Conservation (phyloP, 2,797 vertebrate genomes). For the Acipenser oxyrinchus region DNA sequence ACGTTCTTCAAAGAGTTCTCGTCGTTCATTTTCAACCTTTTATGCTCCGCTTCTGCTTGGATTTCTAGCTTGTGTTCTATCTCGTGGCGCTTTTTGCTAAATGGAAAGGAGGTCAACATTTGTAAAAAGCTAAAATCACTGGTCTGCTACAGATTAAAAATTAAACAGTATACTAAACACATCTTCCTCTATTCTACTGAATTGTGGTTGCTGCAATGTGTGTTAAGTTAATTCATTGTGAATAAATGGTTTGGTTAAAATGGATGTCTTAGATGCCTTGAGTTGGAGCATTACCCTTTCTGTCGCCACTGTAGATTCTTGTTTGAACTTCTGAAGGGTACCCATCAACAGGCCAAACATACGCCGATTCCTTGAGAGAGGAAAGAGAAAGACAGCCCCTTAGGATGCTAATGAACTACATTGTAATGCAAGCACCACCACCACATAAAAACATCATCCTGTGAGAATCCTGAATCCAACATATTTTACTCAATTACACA, state of each 20-base stretch:
- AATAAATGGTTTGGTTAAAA: too few species aligned
- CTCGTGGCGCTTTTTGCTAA: slow-evolving; percentile 88
- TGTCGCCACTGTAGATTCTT: slow-evolving; percentile 88
- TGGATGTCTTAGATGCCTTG: too few species aligned
- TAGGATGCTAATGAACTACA: too few species aligned
- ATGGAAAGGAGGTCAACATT: background rate
- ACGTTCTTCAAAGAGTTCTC: slow-evolving; percentile 93
- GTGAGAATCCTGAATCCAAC: too few species aligned
- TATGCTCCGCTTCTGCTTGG: slow-evolving; percentile 92
- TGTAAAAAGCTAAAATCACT: background rate
- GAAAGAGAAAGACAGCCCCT: slow-evolving; percentile 16
- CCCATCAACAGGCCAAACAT: slow-evolving; percentile 99
- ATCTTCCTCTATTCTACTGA: background rate
- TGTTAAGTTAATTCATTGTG: too few species aligned
- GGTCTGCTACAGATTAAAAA: background rate
- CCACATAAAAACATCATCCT: too few species aligned
- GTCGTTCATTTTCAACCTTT: slow-evolving; percentile 87
- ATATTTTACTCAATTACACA: too few species aligned
- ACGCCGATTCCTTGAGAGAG: slow-evolving; percentile 84
- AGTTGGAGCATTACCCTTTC: slow-evolving; percentile 68
- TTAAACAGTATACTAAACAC: background rate
- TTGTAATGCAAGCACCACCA: too few species aligned
- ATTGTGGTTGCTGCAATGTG: background rate
- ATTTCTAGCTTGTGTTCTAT: slow-evolving; percentile 98
- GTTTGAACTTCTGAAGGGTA: slow-evolving; percentile 96